phyloP scores from a whole-genome alignment of 2,797 vertebrate genomes.

The Melanotaenia boesemani region DNA sequence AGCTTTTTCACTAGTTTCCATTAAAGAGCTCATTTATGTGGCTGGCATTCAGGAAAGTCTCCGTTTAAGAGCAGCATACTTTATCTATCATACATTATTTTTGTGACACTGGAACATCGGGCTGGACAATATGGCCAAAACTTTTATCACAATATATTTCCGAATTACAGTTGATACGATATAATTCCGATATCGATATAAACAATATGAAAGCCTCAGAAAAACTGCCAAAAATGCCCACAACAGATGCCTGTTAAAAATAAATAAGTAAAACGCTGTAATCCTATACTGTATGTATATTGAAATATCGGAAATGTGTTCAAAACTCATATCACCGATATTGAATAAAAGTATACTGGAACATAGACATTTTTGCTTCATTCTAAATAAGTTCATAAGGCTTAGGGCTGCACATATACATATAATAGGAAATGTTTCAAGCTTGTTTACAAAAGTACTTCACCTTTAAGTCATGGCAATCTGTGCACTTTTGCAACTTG shows the following conservation, averaged over 20 bases:
- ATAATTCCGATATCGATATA: too few species aligned
- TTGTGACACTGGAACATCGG: conserved; percentile 38
- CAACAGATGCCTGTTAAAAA: too few species aligned
- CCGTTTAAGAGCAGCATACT: conserved; percentile 40
- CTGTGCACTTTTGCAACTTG: conserved; percentile 7
- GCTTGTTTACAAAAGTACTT: conserved; percentile 10
- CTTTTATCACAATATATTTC: too few species aligned
- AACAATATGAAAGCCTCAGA: too few species aligned
- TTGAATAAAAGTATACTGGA: not conserved
- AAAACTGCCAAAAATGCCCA: too few species aligned
- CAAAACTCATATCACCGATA: too few species aligned
- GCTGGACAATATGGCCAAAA: too few species aligned
- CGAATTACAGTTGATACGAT: too few species aligned
- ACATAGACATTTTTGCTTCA: conserved; percentile 47
- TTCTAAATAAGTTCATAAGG: conserved; percentile 41
- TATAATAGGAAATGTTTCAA: conserved; percentile 8
- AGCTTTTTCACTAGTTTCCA: conserved; percentile 67
- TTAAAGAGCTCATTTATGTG: conserved; percentile 61
- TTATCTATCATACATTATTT: conserved; percentile 43
- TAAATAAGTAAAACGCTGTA: too few species aligned
- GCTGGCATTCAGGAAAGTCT: conserved; percentile 42
- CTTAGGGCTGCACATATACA: conserved; percentile 38
- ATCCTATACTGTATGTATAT: too few species aligned
- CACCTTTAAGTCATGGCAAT: conserved; percentile 48
- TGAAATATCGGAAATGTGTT: too few species aligned